Evolutionary conservation across 2,888 invertebrate genomes (phyloP), one percentile per base, ranked within the genome.

Genomic region (Drosophila mayaguana): DNA sequence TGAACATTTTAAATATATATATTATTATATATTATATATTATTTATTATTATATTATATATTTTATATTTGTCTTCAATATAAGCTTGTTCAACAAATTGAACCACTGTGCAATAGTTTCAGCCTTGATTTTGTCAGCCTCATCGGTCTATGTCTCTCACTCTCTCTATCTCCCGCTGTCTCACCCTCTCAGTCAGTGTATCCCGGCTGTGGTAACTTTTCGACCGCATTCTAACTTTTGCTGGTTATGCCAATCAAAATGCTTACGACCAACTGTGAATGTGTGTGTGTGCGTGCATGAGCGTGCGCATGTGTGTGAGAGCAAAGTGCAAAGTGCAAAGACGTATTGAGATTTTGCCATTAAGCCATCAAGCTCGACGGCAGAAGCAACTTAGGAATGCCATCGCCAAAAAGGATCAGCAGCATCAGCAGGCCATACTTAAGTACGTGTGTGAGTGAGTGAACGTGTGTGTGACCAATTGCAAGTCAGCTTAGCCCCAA

Each of bases 381-480:
- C 70, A 72, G 59, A 55, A 54, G 65, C 43, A 74, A 66, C 81
- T 74, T 64, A 83, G 69, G 48, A 68, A 64, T 73, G 78, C 78
- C 76, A 78, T 63, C 67, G 61, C 61, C 55, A 61, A 73, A 77
- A 77, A 59, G 83, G 88, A 85, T 85, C 86, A 83, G 83, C 80
- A 71, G 56, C 72, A 81, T 84, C 85, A 83, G 88, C 82, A 78
- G 51, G 25, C 51, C 28, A 36, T 6, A n/a, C 25, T 14, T 20
- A 32, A 25, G 12, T n/a, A 36, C 18, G 28, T 12, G 8, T 16
- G 20, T 3, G 20, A 22, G 32, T 32, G 14, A 8, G 6, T 32
- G 20, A 3, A n/a, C 3, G 16, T 38, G 61, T 20, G 28, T 28
- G 9, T 16, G 60, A 45, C 61, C 75, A 70, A 70, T 59, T 63